phyloP scores from a whole-genome alignment of 2,113 vertebrate genomes.

The Ammodytes dubius region DNA sequence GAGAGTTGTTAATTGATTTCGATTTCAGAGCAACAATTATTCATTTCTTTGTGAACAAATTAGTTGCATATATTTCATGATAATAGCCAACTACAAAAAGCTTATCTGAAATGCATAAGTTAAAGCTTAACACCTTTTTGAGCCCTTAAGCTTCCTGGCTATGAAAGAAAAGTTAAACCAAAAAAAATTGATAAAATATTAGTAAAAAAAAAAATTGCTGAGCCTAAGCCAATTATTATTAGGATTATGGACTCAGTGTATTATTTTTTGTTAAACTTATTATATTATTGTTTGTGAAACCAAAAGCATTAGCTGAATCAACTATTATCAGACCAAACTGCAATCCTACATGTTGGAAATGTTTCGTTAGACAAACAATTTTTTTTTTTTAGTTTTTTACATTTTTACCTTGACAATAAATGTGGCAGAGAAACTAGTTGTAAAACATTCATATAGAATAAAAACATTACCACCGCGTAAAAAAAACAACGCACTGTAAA shows the following conservation, averaged over 20 bases:
- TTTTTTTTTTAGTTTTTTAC: neutral
- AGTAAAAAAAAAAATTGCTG: neutral
- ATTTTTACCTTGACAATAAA: neutral
- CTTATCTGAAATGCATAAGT: neutral
- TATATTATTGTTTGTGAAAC: neutral
- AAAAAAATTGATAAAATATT: neutral
- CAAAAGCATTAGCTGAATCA: neutral
- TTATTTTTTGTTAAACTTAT: neutral
- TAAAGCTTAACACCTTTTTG: too few relatives aligned
- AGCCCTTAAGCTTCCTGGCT: neutral
- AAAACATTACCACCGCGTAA: constrained; percentile 15
- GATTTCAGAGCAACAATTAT: neutral
- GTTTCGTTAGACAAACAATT: neutral
- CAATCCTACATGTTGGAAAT: neutral
- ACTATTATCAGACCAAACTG: neutral
- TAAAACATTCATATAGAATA: constrained; percentile 41
- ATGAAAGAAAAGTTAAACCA: neutral
- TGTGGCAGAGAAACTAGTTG: neutral
- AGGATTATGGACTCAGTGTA: neutral
- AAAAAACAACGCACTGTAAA: constrained; percentile 19
- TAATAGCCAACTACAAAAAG: neutral
- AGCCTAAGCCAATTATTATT: too few relatives aligned
- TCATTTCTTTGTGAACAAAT: neutral
- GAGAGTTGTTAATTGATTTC: neutral
- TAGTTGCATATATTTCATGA: neutral